Base-by-base conservation (phyloP, 2,797 vertebrate genomes). In the Cheirogaleus major region DNA sequence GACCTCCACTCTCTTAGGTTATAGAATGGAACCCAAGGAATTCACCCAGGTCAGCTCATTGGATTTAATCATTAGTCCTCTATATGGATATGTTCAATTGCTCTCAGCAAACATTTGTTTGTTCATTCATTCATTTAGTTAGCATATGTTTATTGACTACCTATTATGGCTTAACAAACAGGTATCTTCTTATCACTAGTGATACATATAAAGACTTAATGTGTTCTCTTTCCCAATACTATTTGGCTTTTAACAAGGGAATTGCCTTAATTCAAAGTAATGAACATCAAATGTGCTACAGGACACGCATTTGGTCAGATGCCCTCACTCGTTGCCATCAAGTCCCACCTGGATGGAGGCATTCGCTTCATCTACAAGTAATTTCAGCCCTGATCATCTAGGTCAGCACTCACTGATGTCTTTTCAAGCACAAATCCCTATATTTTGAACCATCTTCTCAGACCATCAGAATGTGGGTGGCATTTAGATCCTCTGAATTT, bases 221-320 rank as follows among this genome's bases (percentile, higher is more conserved):
- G 67, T 83, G 41, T 57, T 90, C 23, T 70, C n/a, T 92, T 65
- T 92, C 57, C 12, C 59, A 76, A 67, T n/a, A 93, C 35, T 85
- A 59, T 63, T 50, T 75, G 32, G 27, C 82, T 83, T 93, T 94
- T 91, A 88, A n/a, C 17, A 89, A 92, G 63, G 27, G 41, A 89
- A 63, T 17, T 35, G 55, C 27, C 67, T 91, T 89, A 38, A 76
- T 57, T 96, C 84, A 87, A 86, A 63, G 30, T 57, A 50, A 91
- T 52, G 15, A 91, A n/a, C n/a, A 22, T 67, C 83, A 93, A 81
- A 81, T 50, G 35, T 30, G 11, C 57, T 55, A 55, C 30, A 50
- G 13, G 13, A 30, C n/a, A 84, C 22, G 27, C 2, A 41, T 35
- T 18, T 75, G 32, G 50, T 85, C 22, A 81, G 61, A 87, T 59